Percentiles rank a stretch among this genome's conserved stretches.
Conservation (phyloP, 2,888 invertebrate genomes). For the Bombylius major region DNA sequence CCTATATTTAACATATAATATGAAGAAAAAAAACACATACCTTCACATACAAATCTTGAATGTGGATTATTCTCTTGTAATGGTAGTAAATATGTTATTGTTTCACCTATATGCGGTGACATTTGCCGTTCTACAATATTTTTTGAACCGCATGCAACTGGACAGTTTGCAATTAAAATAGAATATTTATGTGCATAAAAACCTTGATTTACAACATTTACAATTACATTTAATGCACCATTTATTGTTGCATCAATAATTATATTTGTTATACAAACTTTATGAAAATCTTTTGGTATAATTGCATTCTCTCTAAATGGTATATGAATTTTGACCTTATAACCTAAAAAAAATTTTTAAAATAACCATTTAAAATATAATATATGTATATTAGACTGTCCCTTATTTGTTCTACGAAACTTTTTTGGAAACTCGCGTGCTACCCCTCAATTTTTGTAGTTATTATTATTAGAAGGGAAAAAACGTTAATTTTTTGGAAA, state of each 20-base stretch:
- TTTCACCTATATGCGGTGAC: slow-evolving; percentile 21
- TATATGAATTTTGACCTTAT: slow-evolving; percentile 24
- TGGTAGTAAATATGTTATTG: slow-evolving; percentile 24
- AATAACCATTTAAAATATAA: no score
- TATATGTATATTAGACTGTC: no score
- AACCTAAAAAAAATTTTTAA: slow-evolving; percentile 15
- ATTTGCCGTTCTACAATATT: slow-evolving; percentile 20
- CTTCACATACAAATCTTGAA: slow-evolving; percentile 20
- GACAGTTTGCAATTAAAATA: slow-evolving; percentile 23
- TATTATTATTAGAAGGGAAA: no score
- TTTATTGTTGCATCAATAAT: slow-evolving; percentile 26
- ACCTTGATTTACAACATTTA: slow-evolving; percentile 24
- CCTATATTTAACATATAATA: no score
- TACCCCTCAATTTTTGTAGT: no score
- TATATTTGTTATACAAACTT: slow-evolving; percentile 22
- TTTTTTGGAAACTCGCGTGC: no score
- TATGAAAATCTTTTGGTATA: slow-evolving; percentile 14
- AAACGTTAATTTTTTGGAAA: no score
- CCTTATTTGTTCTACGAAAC: no score
- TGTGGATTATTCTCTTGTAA: slow-evolving; percentile 17
- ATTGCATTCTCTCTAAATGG: slow-evolving; percentile 26
- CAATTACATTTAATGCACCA: slow-evolving; percentile 23
- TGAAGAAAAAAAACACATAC: no score
- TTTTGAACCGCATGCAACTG: slow-evolving; percentile 15
- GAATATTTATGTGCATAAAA: slow-evolving; percentile 17